Evolutionary conservation across 2,888 invertebrate species (phyloP).

Genomic region (Drosophila greeni): DNA sequence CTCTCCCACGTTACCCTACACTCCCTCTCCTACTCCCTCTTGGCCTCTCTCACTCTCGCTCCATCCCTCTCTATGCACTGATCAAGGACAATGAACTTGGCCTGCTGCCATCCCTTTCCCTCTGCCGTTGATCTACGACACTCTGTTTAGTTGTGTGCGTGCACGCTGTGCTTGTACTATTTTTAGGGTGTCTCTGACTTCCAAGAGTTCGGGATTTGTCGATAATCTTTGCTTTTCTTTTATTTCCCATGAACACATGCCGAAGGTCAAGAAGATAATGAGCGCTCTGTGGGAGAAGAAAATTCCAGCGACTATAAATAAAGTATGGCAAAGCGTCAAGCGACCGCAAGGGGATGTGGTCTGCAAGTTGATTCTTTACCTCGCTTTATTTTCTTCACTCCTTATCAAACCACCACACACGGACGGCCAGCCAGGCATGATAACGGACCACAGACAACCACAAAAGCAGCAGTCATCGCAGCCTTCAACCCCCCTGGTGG

Average conservation of each 20-base stretch:
- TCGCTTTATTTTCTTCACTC: neutral
- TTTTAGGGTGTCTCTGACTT: slow-evolving; percentile 37
- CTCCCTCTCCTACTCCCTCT: neutral
- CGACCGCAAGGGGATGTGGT: slow-evolving; percentile 29
- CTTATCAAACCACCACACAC: slow-evolving; percentile 16
- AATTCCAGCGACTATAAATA: slow-evolving; percentile 31
- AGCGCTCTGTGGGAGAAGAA: slow-evolving; percentile 36
- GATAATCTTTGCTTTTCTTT: slow-evolving; percentile 14
- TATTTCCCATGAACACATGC: slow-evolving; percentile 20
- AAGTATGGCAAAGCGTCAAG: slow-evolving; percentile 3
- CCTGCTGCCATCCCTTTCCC: slow-evolving; percentile 15
- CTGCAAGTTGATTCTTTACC: slow-evolving; percentile 19
- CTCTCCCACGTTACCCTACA: slow-evolving; percentile 6
- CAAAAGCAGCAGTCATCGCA: neutral
- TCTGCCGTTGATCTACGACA: slow-evolving; percentile 14
- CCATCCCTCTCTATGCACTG: slow-evolving; percentile 9
- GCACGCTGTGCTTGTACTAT: slow-evolving; percentile 27
- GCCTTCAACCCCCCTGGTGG: slow-evolving; percentile 17
- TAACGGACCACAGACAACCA: slow-evolving; percentile 44
- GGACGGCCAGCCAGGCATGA: slow-evolving; percentile 12
- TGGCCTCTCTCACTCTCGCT: neutral
- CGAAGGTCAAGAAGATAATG: slow-evolving; percentile 25
- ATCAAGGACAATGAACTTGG: slow-evolving; percentile 38
- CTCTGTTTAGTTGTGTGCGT: slow-evolving; percentile 9
- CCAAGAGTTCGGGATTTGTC: slow-evolving; percentile 4